phyloP scores from a whole-genome alignment of 2,797 vertebrate species.

The Coregonus suidteri region DNA sequence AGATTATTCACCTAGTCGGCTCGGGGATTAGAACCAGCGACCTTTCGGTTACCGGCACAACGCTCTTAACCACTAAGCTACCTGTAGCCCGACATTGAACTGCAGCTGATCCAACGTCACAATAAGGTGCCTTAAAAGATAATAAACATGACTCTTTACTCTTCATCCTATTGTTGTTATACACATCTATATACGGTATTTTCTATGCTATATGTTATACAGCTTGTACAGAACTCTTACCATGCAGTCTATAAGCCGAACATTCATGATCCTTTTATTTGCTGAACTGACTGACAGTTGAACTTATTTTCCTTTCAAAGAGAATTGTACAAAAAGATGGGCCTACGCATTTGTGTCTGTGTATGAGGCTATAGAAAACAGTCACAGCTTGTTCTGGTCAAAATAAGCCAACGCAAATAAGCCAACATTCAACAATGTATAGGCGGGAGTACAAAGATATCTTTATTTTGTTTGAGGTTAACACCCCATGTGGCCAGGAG shows the following conservation, averaged over 20 bases:
- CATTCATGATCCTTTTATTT: not conserved
- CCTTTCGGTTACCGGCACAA: too few relatives aligned
- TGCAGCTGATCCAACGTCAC: not conserved
- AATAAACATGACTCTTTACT: too few relatives aligned
- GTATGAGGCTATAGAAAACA: not conserved
- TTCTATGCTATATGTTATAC: too few relatives aligned
- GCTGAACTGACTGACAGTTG: not conserved
- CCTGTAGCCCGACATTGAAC: not conserved
- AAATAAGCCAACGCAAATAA: not conserved
- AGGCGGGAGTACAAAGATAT: constrained; percentile 67
- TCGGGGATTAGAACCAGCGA: too few relatives aligned
- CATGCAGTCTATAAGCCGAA: not conserved
- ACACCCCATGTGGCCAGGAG: constrained; percentile 53
- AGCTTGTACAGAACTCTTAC: too few relatives aligned
- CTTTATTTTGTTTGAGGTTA: constrained; percentile 66
- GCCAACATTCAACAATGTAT: constrained; percentile 46
- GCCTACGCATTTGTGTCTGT: not conserved
- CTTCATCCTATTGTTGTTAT: too few relatives aligned
- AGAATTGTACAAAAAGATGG: not conserved
- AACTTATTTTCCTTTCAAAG: not conserved
- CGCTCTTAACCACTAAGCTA: too few relatives aligned
- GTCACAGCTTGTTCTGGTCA: not conserved
- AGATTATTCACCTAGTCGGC: too few relatives aligned
- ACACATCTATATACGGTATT: too few relatives aligned
- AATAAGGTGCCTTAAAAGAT: not conserved